phyloP scores from a whole-genome alignment of 2,113 vertebrate genomes.

The Nestor notabilis region DNA sequence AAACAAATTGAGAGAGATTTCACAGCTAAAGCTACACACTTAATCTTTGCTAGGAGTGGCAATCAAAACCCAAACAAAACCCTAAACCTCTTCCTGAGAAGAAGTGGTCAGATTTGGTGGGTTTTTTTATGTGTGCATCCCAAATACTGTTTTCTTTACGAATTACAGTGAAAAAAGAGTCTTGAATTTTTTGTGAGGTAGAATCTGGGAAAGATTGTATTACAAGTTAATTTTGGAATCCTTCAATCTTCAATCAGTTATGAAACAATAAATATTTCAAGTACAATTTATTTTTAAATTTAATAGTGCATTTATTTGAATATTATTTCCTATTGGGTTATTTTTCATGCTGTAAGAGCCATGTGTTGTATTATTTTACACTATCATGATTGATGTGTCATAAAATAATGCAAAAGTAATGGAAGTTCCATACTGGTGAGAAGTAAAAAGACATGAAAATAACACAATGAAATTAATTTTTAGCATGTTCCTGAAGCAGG shows the following conservation, averaged over 20 bases:
- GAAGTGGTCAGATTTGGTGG: not conserved
- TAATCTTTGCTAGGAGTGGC: not conserved
- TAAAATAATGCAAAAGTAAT: conserved; percentile 45
- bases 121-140: not conserved
- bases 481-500: not conserved
- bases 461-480: not conserved
- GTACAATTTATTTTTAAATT: conserved; percentile 6
- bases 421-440: not conserved
- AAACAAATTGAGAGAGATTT: not conserved
- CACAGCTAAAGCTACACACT: not conserved
- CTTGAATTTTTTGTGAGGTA: not conserved
- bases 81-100: not conserved
- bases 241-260: not conserved
- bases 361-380: not conserved
- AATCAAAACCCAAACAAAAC: not conserved
- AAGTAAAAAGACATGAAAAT: not conserved
- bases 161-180: not conserved
- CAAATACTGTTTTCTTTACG: not conserved
- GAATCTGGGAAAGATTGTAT: not conserved
- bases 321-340: not conserved
- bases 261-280: not conserved
- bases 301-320: conserved; percentile 1
- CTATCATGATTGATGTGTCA: not conserved
- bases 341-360: not conserved
- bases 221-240: not conserved